Conservation (phyloP, 2,113 vertebrate genomes). For the pig (Sus scrofa) region DNA sequence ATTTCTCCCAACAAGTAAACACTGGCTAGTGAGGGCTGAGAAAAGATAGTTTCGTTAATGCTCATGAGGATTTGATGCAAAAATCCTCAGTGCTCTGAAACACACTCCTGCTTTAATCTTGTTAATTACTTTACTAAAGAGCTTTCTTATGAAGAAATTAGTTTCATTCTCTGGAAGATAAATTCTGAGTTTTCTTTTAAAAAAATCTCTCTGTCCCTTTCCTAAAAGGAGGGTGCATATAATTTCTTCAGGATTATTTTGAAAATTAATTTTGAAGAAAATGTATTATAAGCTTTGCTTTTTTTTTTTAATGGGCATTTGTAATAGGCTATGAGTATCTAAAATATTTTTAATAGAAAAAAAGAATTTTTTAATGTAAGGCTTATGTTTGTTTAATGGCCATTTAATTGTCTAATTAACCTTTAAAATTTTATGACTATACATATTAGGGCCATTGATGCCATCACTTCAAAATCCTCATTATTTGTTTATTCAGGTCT, state of each 20-base stretch:
- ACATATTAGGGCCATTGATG: too few relatives aligned
- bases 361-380: neutral
- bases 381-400: neutral
- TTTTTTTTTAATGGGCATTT: neutral
- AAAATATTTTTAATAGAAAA: conserved; percentile 33
- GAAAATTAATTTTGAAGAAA: conserved; percentile 10
- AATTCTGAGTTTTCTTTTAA: neutral
- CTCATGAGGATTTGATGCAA: neutral
- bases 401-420: neutral
- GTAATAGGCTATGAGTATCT: neutral
- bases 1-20: neutral
- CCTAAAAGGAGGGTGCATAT: neutral
- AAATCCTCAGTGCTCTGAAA: neutral
- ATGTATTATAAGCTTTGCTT: neutral
- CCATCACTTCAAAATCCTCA: neutral
- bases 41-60: conserved; percentile 1
- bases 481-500: neutral
- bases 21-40: neutral
- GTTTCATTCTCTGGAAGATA: neutral
- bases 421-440: neutral
- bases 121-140: neutral
- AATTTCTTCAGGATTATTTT: neutral
- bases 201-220: neutral
- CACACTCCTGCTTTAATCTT: neutral
- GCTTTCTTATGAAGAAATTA: conserved; percentile 27